Percentiles rank a stretch among this genome's conserved stretches.
Conservation (phyloP, 1,140 invertebrate genomes). For the Lepidurus packardi region DNA sequence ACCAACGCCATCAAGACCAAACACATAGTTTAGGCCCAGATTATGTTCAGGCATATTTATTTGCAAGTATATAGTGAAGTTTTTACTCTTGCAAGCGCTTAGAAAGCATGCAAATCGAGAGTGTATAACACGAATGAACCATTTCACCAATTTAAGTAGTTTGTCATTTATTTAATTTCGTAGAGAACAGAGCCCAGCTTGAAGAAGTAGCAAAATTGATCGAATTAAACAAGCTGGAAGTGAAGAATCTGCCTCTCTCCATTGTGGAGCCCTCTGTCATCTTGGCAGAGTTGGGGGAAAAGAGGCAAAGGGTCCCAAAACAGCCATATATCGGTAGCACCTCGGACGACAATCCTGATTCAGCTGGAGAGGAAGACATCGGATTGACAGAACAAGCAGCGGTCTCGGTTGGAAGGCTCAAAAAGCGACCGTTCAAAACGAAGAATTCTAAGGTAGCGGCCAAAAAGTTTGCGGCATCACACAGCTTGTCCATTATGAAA, state of each 20-base stretch:
- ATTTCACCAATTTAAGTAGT: slow-evolving; percentile 1
- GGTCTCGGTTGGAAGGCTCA: too few relatives aligned
- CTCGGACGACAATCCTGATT: neutral
- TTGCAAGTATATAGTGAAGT: neutral
- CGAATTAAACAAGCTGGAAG: slow-evolving; percentile 5
- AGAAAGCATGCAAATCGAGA: neutral
- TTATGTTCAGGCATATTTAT: neutral
- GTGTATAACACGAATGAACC: neutral
- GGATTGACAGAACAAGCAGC: neutral
- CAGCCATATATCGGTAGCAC: neutral
- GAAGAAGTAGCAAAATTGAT: neutral
- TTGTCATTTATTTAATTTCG: slow-evolving; percentile 7
- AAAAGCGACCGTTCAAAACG: neutral
- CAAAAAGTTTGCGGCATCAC: neutral
- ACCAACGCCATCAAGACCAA: too few relatives aligned
- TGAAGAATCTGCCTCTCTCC: slow-evolving; percentile 4
- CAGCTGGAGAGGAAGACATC: neutral
- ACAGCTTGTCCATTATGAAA: neutral
- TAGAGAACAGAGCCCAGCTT: slow-evolving; percentile 4
- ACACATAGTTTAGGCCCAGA: neutral
- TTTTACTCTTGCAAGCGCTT: neutral
- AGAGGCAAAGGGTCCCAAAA: neutral
- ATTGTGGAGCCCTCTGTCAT: neutral
- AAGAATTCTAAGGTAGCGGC: slow-evolving; percentile 5
- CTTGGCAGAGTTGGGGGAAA: too few relatives aligned